Conservation (phyloP, 2,888 invertebrate genomes). For the Drosophila lutescens region DNA sequence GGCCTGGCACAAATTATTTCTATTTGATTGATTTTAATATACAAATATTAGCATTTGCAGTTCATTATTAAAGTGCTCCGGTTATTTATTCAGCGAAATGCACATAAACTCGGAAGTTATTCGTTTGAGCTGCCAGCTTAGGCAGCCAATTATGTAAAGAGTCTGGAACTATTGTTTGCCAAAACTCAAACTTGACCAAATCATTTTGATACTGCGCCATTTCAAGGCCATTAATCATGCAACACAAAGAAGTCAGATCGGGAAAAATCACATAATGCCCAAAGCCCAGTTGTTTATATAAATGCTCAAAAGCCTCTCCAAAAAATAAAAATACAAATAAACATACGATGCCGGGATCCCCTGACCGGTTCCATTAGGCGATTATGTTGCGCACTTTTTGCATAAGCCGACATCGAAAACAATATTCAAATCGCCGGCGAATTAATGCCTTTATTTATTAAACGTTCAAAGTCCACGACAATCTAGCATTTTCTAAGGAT, state of each 20-base stretch:
- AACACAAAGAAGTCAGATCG: neutral
- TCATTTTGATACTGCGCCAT: slow-evolving; percentile 16
- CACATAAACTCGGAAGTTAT: too few relatives aligned
- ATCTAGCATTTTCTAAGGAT: neutral
- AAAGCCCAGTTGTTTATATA: slow-evolving; percentile 15
- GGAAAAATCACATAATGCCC: slow-evolving; percentile 25
- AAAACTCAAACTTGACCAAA: neutral
- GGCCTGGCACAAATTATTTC: slow-evolving; percentile 47
- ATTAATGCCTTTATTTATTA: slow-evolving; percentile 7
- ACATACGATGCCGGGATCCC: slow-evolving; percentile 1
- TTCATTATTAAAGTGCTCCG: slow-evolving; percentile 41
- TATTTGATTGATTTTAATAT: slow-evolving; percentile 62
- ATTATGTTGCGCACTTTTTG: slow-evolving; percentile 44
- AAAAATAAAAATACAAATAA: slow-evolving; percentile 15
- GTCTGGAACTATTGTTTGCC: neutral
- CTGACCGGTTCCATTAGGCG: slow-evolving; percentile 33
- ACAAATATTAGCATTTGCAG: slow-evolving; percentile 51
- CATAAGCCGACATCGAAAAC: slow-evolving; percentile 47
- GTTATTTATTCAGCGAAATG: slow-evolving; percentile 12
- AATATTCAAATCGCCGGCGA: slow-evolving; percentile 26
- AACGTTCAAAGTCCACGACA: neutral
- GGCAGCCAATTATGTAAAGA: slow-evolving; percentile 10
- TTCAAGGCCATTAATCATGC: slow-evolving; percentile 18
- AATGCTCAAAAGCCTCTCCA: slow-evolving; percentile 9
- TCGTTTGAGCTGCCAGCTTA: neutral